These are phyloP conservation scores for Bradypodion ventrale DNA, from an alignment of 2,797 vertebrate genomes.

Conservation along the genomic window DNA sequence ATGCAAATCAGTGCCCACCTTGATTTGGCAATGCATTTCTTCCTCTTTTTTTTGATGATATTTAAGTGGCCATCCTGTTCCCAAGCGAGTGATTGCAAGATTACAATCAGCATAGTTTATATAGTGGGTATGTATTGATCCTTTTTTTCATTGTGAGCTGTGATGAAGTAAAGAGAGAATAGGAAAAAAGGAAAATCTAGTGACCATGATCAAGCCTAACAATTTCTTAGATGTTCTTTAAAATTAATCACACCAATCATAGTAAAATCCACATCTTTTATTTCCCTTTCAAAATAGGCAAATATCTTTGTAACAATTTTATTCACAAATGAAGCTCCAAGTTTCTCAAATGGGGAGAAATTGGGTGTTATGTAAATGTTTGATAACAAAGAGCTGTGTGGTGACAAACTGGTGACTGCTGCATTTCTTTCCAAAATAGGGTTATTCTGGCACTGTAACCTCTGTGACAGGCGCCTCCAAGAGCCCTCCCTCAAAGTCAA, in stretches of 20 bases:
- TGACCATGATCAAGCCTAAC: background rate
- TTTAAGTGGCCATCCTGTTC: too few species aligned
- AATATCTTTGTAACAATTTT: background rate
- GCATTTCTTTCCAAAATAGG: too few species aligned
- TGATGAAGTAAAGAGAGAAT: background rate
- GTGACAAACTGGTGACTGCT: too few species aligned
- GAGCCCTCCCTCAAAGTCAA: too few species aligned
- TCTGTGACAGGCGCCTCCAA: too few species aligned
- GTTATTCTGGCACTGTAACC: too few species aligned
- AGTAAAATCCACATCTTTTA: background rate
- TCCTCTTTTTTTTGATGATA: too few species aligned
- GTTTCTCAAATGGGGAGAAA: background rate
- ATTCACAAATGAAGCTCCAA: background rate
- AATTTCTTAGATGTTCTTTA: background rate
- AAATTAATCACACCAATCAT: background rate
- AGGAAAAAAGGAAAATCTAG: background rate
- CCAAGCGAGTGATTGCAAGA: background rate
- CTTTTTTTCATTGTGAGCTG: background rate
- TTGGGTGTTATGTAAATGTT: background rate
- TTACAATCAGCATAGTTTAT: background rate
- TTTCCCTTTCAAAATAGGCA: background rate
- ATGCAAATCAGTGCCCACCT: too few species aligned
- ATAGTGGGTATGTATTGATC: background rate
- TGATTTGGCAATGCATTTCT: too few species aligned
- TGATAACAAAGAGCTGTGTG: background rate